Conservation (phyloP, 1,140 invertebrate species). For the Hyles euphorbiae region DNA sequence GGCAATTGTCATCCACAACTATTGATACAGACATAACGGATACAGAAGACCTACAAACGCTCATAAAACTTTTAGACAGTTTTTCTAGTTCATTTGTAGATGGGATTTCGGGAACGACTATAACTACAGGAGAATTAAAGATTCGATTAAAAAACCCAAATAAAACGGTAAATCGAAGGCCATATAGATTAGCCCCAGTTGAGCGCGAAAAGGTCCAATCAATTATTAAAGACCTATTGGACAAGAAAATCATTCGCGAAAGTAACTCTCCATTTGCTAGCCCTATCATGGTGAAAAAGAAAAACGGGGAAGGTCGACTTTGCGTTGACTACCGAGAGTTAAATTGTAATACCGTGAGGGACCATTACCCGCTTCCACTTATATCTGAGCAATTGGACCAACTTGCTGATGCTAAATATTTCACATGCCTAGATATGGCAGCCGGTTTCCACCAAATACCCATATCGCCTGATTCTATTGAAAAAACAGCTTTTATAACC, state of each 20-base stretch:
- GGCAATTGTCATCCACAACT: too few species aligned
- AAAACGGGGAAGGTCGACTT: conserved; percentile 20
- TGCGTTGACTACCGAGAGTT: conserved; percentile 25
- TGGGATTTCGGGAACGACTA: conserved; percentile 21
- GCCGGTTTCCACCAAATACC: too few species aligned
- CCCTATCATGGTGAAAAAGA: conserved; percentile 30
- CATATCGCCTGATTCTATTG: too few species aligned
- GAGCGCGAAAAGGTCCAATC: conserved; percentile 22
- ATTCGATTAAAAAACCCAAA: conserved; percentile 18
- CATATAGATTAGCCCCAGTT: conserved; percentile 21
- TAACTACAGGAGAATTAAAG: conserved; percentile 26
- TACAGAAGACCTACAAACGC: too few species aligned
- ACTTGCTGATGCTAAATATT: conserved; percentile 10
- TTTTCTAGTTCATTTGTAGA: conserved; percentile 27
- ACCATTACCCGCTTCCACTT: conserved; percentile 21
- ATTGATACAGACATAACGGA: too few species aligned
- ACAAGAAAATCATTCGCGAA: conserved; percentile 42
- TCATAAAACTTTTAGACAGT: conserved; percentile 25
- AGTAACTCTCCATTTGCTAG: conserved; percentile 37
- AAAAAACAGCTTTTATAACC: conserved; percentile 55
- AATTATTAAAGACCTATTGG: too few species aligned
- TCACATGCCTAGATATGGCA: conserved; percentile 23
- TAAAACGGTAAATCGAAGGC: conserved; percentile 22
- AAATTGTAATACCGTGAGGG: conserved; percentile 6
- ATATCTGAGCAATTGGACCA: conserved; percentile 25